Base-by-base conservation (phyloP, 30 jellyfish, hydroid and myxozoan species). In the Haliclystus octoradiatus region DNA sequence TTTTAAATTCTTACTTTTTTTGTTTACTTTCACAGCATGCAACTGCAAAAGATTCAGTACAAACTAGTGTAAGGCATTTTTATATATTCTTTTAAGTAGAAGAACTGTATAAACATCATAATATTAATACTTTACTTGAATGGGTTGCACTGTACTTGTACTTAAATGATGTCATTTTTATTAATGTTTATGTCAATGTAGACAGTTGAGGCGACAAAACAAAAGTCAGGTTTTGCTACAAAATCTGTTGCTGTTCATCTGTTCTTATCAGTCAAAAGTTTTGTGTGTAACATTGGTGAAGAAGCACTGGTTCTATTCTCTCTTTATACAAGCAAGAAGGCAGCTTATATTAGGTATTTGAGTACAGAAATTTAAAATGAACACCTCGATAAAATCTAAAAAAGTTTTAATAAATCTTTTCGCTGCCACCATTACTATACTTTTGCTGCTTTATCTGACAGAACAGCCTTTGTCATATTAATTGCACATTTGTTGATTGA, bases 241-340 rank as follows among this genome's bases (percentile, higher is more conserved):
- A 79, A 61, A 69, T 76, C 80, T 52, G 81, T 79, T 9, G 82
- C 65, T 2, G 61, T 80, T 53, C 94, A 88, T 71, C 52, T 88
- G 33, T 74, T 79, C 31, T 62, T 88, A 72, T 57, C 66, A 13
- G 34, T 74, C 78, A 88, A 80, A 67, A 64, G 66, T 26, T 79
- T 88, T 33, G 75, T 73, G 83, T 78, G 88, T 30, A 79, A 88
- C 47, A 66, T 88, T 49, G 94, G 94, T 31, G 97, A 88, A 32
- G 97, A 80, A 32, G 50, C 94, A 14, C 82, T 72, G 15, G 26
- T 88, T 1, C 66, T 75, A 28, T 88, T 88, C 34, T 74, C 89
- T 7, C 84, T 88, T 19, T 88, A 88, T 52, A 93, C 79, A 67
- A 72, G 81, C 68, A 68, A 72, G 47, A 52, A 76, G 7, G 68